Evolutionary conservation across 2,888 invertebrate species (phyloP), one percentile per base, ranked within the genome.

Genomic region (Cryptus viduatorius): DNA sequence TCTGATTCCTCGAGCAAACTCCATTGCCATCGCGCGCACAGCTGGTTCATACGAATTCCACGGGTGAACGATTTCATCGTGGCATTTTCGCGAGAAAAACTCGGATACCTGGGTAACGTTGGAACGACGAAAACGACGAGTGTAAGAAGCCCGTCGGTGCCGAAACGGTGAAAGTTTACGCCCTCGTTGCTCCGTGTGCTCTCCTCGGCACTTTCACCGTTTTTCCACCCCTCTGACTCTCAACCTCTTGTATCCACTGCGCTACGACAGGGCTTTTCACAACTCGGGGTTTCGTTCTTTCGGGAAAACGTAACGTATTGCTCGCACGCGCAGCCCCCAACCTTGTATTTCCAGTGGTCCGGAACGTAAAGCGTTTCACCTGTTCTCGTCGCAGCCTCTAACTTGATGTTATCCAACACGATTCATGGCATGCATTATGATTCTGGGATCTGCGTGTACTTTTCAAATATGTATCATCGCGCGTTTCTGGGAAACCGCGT

Each of bases 1-100:
- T 65, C 48, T 81, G 77, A 81, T 77, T 80, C 68, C 64, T 50
- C 64, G 75, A 75, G 83, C 79, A 83, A 67, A 79, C 73, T 83
- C 75, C 75, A 83, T 83, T 69, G 67, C 76, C 67, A 65, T 72
- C 72, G 65, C 44, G 65, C 19, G 37, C 44, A 42, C 64, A 14
- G 61, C 69, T 71, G 16, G 59, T 69, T 71, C 53, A 79, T 69
- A 53, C 56, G 79, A 75, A 79, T 79, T 71, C 76, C 83, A 80
- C 65, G 76, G 83, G 53, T 84, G 76, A 83, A 76, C 75, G 79
- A 73, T 59, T 64, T 68, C 71, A 42, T 24, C 69, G 61, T 61
- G 69, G 69, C 61, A 68, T 59, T 78, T 59, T 48, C 68, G 44
- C 68, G 37, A 64, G 44, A 61, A 64, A 79, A 72, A 79, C 79